phyloP scores from a whole-genome alignment of 2,797 vertebrate genomes.

The Merluccius polli region DNA sequence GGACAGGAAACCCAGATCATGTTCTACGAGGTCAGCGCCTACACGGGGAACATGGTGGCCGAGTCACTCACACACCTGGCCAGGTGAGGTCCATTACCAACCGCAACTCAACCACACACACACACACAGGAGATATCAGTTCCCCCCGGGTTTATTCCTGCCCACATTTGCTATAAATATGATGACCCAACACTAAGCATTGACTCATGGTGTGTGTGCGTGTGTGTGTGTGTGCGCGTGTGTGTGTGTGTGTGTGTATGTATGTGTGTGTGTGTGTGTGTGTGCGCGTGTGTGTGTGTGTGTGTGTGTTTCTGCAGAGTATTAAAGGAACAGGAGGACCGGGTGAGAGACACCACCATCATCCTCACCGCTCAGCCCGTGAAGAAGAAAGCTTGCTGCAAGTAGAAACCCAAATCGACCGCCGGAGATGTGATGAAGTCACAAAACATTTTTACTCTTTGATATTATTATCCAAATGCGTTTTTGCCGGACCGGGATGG shows the following conservation, averaged over 20 bases:
- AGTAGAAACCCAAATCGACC: slow-evolving; percentile 58
- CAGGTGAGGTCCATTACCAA: slow-evolving; percentile 66
- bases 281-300: not conserved
- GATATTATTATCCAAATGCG: not conserved
- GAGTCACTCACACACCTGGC: slow-evolving; percentile 83
- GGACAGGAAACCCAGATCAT: slow-evolving; percentile 79
- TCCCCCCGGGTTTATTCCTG: not conserved
- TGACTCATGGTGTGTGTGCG: not conserved
- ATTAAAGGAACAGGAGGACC: slow-evolving; percentile 83
- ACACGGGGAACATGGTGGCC: slow-evolving; percentile 75
- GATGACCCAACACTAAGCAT: not conserved
- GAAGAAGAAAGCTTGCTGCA: slow-evolving; percentile 85
- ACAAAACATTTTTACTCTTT: not conserved
- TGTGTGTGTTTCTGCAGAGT: slow-evolving; percentile 49
- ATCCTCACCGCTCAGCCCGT: slow-evolving; percentile 62
- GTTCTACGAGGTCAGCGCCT: slow-evolving; percentile 91
- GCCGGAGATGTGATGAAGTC: too few relatives aligned
- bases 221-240: not conserved
- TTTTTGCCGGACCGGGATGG: not conserved
- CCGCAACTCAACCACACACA: not conserved
- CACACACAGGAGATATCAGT: not conserved
- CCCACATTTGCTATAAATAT: too few relatives aligned
- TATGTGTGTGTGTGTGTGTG: not conserved
- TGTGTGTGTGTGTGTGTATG: not conserved
- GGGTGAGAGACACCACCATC: slow-evolving; percentile 75